Evolutionary conservation across 2,888 invertebrate species (phyloP), one percentile per base, ranked within the genome.

Genomic region (Choreutis nemorana): DNA sequence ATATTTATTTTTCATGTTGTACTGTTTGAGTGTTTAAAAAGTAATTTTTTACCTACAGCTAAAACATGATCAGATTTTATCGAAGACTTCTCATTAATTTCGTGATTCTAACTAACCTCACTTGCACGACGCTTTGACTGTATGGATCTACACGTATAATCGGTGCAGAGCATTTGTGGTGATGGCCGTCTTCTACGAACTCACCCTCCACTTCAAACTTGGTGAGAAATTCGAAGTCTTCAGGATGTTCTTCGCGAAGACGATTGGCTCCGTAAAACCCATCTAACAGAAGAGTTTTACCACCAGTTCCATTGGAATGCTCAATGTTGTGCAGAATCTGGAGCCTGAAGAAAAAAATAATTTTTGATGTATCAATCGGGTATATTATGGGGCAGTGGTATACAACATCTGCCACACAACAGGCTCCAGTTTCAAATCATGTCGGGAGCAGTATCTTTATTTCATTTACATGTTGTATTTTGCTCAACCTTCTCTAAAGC

Each of bases 251-350:
- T 2, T 64, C 50, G 29, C 71, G 75, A 11, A 90, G 56, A 28
- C 79, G 64, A 5, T 71, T 53, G 0, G 87, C 88, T 3, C 85
- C 86, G 31, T 83, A 73, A 49, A 89, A 86, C 0, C 91, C 91
- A 49, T 92, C 92, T 0, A 87, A 86, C 2, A 92, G 68, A 23
- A 89, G 65, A 0, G 86, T 90, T 39, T 89, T 84, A 0, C 92
- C 92, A 0, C 92, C 91, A 1, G 53, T 60, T 0, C 85, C 85
- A 6, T 82, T 79, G 3, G 45, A 43, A 30, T 78, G 75, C 29
- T 73, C 63, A 2, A 79, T 26, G 31, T 77, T 72, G 32, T 79
- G 79, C 1, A 80, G 51, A 10, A 79, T 54, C 51, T 79, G 79
- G 3, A 81, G 52, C 0, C 81, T 80, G 43, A 12, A 52, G 46